Evolutionary conservation across 2,888 invertebrate genomes (phyloP), one percentile per base, ranked within the genome.

Genomic region (Tachina fera): DNA sequence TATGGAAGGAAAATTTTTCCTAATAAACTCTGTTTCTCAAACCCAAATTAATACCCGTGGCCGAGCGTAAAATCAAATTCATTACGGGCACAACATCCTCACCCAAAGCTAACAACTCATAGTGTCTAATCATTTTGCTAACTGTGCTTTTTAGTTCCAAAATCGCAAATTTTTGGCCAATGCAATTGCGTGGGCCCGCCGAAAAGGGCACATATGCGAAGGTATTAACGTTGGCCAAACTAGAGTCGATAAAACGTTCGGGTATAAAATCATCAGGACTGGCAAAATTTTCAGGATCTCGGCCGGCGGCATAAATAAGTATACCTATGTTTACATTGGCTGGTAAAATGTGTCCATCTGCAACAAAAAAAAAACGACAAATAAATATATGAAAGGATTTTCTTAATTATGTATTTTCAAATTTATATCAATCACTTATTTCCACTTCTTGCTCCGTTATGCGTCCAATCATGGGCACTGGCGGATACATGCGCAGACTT

Each of bases 391-490:
- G 51, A 43, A 19, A 39, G 11, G 3, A n/a, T n/a, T 49, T 14
- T 49, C 4, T n/a, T 16, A 13, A 45, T 53, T 22, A 22, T 22
- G 22, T 39, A 41, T 31, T 31, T n/a, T 74, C 1, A 10, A 6
- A 41, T 39, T 14, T 31, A 5, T 49, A 13, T 49, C 5, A 61
- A 93, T 89, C 91, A 94, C 95, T 94, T 87, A 95, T 89, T 70
- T 90, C 90, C 11, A 94, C 90, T 80, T 94, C 93, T 88, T 94
- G 51, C 0, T 56, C 93, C 0, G 91, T 91, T 16, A 85, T 87
- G 65, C 95, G 93, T 11, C 94, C 93, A 61, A 96, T 93, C 45
- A 95, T 93, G 49, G 94, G 94, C 8, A 95, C 95, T 72, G 95
- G 94, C 0, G 96, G 95, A 87, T 94, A 95, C 14, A 95, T 89